Evolutionary conservation across 2,888 invertebrate species (phyloP).

Genomic region (Lasioglossum villosulum): DNA sequence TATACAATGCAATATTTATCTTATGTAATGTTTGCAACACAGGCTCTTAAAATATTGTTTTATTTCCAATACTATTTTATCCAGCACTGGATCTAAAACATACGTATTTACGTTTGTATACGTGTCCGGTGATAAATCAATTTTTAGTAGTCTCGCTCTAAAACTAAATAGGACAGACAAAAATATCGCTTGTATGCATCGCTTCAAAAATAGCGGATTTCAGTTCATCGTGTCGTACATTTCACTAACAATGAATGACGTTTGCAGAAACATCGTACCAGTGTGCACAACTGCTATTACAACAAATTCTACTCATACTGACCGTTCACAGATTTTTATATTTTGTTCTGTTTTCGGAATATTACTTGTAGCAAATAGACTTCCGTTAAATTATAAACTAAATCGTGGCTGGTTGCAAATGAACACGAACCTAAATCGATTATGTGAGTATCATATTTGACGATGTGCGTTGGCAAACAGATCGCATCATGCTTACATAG

Average conservation of each 20-base stretch:
- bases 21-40: background rate
- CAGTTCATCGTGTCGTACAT: background rate
- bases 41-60: background rate
- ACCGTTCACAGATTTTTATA: too few relatives aligned
- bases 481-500: background rate
- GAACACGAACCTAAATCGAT: background rate
- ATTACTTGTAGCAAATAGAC: background rate
- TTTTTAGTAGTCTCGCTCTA: too few relatives aligned
- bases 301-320: background rate
- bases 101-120: background rate
- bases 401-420: background rate
- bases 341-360: too few relatives aligned
- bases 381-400: background rate
- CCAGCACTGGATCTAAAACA: background rate
- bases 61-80: background rate
- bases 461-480: background rate
- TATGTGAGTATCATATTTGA: background rate
- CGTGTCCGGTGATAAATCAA: too few relatives aligned
- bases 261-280: background rate
- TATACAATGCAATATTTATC: background rate
- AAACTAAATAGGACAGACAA: background rate
- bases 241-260: background rate
- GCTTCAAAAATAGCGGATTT: background rate
- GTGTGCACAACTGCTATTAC: background rate
- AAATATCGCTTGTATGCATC: background rate